Evolutionary conservation across 2,113 vertebrate genomes (phyloP).

Genomic region (Elgaria multicarinata): DNA sequence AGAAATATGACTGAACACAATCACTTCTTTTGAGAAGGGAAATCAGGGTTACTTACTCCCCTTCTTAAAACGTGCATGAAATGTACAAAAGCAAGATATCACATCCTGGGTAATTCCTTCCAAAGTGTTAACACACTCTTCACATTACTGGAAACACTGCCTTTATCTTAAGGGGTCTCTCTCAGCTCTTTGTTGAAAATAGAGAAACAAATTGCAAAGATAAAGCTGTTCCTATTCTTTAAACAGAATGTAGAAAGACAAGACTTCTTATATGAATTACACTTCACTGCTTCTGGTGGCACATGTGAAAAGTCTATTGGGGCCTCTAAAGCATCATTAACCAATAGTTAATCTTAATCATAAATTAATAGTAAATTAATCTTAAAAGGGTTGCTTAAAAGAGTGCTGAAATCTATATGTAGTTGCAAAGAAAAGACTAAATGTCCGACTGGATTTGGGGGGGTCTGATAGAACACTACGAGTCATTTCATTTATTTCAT

Average conservation of each 20-base stretch:
- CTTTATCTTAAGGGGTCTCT: not conserved
- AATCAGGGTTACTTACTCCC: not conserved
- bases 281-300: not conserved
- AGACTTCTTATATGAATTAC: not conserved
- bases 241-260: not conserved
- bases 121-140: not conserved
- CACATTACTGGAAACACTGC: not conserved
- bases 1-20: not conserved
- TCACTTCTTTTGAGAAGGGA: not conserved
- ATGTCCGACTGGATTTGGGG: not conserved
- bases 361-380: too few species aligned
- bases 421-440: slow-evolving; percentile 12
- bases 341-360: not conserved
- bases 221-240: not conserved
- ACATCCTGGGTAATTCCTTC: not conserved
- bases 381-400: not conserved
- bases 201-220: not conserved
- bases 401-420: not conserved
- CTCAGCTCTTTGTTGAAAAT: not conserved
- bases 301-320: not conserved
- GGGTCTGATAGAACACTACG: not conserved
- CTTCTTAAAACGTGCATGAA: not conserved
- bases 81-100: not conserved
- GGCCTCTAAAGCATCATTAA: not conserved
- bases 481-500: too few species aligned